Conservation (phyloP, 2,113 vertebrate species). For the Xyliphius kryptos region DNA sequence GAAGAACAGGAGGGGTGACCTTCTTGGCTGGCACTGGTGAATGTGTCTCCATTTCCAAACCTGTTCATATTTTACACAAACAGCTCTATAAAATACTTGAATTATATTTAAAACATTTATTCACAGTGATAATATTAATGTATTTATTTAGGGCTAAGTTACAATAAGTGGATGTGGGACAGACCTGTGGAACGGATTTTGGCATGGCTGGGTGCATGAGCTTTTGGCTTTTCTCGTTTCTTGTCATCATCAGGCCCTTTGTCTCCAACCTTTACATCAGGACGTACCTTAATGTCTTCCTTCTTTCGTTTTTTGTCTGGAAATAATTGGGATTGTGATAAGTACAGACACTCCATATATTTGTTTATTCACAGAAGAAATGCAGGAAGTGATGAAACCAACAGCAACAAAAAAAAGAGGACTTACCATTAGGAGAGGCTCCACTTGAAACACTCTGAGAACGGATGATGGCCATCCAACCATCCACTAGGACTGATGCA, state of each 20-base stretch:
- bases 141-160: no score
- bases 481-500: constrained; percentile 80
- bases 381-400: neutral
- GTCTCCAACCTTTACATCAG: constrained; percentile 56
- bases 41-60: constrained; percentile 80
- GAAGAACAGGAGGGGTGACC: constrained; percentile 51
- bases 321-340: neutral
- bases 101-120: no score
- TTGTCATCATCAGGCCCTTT: constrained; percentile 76
- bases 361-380: neutral
- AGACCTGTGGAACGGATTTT: constrained; percentile 92
- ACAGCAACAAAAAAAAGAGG: neutral
- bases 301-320: constrained; percentile 82
- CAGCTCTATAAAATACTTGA: no score
- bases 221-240: constrained; percentile 86
- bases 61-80: constrained; percentile 45
- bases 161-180: no score
- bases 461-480: constrained; percentile 92
- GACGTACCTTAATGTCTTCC: constrained; percentile 71
- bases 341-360: neutral
- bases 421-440: constrained; percentile 59
- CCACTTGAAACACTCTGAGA: constrained; percentile 77
- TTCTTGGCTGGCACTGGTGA: constrained; percentile 75
- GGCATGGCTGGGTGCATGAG: constrained; percentile 83
- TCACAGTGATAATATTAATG: no score